Percentiles rank a stretch among this genome's conserved stretches.
Conservation (phyloP, 2,888 invertebrate genomes). For the Drosophila rellima region DNA sequence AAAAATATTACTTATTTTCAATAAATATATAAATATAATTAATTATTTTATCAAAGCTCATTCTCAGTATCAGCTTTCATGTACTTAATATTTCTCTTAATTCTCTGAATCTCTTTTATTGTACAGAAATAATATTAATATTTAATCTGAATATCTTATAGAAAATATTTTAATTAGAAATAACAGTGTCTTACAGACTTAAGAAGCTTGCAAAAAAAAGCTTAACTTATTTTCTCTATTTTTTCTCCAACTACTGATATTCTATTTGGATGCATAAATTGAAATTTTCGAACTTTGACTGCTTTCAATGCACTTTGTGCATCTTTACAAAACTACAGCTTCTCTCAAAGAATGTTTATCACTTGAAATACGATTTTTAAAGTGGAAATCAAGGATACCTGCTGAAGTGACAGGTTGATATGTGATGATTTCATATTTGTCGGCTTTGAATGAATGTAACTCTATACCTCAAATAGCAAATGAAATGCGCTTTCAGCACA, state of each 20-base stretch:
- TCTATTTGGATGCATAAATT: not conserved
- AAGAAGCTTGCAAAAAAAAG: not conserved
- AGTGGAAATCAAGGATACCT: not conserved
- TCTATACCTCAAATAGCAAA: conserved; percentile 66
- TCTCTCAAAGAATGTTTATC: not conserved
- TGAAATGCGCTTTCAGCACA: conserved; percentile 34
- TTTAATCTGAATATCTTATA: no score
- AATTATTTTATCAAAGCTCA: no score
- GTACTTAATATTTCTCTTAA: no score
- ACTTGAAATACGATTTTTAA: not conserved
- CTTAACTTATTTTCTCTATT: not conserved
- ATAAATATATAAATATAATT: no score
- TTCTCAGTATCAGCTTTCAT: no score
- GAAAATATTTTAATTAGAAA: no score
- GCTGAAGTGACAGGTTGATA: not conserved
- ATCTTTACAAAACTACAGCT: not conserved
- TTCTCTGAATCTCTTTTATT: no score
- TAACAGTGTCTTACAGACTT: no score
- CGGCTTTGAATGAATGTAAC: conserved; percentile 53
- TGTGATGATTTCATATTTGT: conserved; percentile 1
- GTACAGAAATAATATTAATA: no score
- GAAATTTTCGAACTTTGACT: not conserved
- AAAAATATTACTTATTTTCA: no score
- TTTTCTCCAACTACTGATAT: not conserved
- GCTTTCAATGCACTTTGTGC: no score